Percentiles rank a stretch among this genome's conserved stretches.
These are phyloP conservation scores for Diaperis boleti DNA, from an alignment of 2,888 invertebrate species.

Conservation along the genomic window DNA sequence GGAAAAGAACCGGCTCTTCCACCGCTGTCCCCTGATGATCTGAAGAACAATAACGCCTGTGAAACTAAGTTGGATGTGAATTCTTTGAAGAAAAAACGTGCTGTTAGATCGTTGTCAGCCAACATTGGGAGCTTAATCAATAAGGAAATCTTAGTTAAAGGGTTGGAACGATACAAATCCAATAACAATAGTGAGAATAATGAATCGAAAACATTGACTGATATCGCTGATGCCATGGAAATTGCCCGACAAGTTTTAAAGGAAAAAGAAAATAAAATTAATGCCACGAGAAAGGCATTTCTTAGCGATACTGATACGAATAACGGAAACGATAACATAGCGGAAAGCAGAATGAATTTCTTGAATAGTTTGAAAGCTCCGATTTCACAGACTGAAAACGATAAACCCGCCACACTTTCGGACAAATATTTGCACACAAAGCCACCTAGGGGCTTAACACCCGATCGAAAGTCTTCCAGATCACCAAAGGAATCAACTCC, in stretches of 20 bases:
- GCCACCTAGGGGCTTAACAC: constrained; percentile 58
- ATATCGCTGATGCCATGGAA: constrained; percentile 66
- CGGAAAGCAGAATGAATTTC: constrained; percentile 61
- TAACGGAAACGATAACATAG: constrained; percentile 58
- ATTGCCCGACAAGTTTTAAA: constrained; percentile 64
- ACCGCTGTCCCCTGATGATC: constrained; percentile 67
- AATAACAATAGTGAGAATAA: constrained; percentile 51
- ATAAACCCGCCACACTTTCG: background rate
- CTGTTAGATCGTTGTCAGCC: constrained; percentile 85
- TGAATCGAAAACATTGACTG: constrained; percentile 58
- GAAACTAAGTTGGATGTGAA: constrained; percentile 57
- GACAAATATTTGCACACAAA: constrained; percentile 52
- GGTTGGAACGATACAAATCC: constrained; percentile 41
- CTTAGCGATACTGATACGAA: constrained; percentile 64
- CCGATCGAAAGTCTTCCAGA: constrained; percentile 51
- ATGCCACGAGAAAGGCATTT: constrained; percentile 60
- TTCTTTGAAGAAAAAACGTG: constrained; percentile 79
- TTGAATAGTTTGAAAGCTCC: constrained; percentile 57
- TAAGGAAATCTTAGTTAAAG: constrained; percentile 68
- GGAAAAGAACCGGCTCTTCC: constrained; percentile 67
- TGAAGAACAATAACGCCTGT: constrained; percentile 65
- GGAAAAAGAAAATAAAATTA: constrained; percentile 63
- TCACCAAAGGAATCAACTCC: constrained; percentile 58
- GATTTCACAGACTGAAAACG: too few relatives aligned
- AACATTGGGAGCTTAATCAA: constrained; percentile 85